These are phyloP conservation scores for Venturia canescens DNA, from an alignment of 1,140 invertebrate species.

Conservation along the genomic window DNA sequence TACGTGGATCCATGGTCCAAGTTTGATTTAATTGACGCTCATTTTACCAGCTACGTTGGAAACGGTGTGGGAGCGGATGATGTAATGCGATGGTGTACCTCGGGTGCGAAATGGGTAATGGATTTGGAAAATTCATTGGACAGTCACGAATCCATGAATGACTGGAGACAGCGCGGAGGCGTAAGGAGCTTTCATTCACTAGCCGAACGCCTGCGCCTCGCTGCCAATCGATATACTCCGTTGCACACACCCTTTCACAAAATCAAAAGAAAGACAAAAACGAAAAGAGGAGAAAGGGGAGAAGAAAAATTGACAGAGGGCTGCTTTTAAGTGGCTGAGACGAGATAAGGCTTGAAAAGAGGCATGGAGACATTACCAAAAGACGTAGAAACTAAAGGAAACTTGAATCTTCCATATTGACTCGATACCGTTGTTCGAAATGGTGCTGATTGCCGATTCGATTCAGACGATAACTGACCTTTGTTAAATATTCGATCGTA, in stretches of 20 bases:
- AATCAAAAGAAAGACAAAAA: neutral
- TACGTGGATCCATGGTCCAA: neutral
- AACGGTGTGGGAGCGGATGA: neutral
- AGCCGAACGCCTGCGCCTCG: constrained; percentile 64
- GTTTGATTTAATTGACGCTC: neutral
- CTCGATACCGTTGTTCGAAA: too few species aligned
- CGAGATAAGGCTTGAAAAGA: neutral
- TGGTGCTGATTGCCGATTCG: too few species aligned
- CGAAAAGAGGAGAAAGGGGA: neutral
- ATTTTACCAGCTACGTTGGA: neutral
- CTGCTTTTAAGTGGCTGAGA: neutral
- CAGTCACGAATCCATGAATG: constrained; percentile 66
- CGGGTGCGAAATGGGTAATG: constrained; percentile 39
- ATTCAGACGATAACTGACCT: too few species aligned
- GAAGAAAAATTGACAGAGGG: neutral
- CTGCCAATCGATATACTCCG: constrained; percentile 67
- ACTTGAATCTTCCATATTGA: too few species aligned
- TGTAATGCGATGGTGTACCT: constrained; percentile 18
- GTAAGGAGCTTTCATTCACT: constrained; percentile 68
- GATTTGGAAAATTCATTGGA: constrained; percentile 46
- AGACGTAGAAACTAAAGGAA: too few species aligned
- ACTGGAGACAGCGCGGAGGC: constrained; percentile 57
- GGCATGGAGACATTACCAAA: neutral
- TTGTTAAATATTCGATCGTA: too few species aligned
- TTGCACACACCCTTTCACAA: constrained; percentile 54